Evolutionary conservation across 2,888 invertebrate species (phyloP), one percentile per base, ranked within the genome.

Genomic region (Patella pellucida): DNA sequence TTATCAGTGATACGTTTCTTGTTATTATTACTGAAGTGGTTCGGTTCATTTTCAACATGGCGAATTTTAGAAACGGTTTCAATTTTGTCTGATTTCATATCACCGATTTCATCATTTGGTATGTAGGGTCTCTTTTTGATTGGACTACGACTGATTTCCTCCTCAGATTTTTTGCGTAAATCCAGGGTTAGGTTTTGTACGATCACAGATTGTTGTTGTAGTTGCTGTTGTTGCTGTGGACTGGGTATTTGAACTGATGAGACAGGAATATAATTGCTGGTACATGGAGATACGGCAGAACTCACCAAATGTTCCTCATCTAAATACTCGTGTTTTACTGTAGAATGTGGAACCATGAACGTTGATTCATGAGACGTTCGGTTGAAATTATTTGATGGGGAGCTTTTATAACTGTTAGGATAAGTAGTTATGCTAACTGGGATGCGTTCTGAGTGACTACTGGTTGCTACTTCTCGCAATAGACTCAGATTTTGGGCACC

Each of bases 71-170:
- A 68, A 50, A 72, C 27, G 67, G 69, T 75, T 41, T 74, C 74
- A 41, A 41, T 41, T 69, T 72, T 77, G 68, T 70, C 68, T 23
- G 54, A 62, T n/a, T 74, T 51, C 50, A 27, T 69, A 9, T 75
- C 71, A n/a, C 73, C 76, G 52, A 19, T 69, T 9, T 75, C 71
- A n/a, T 75, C 77, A 52, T 78, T 76, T 70, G 87, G 85, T 72
- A 86, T 84, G 78, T 88, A 88, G 41, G 89, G 89, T 74, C 89
- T 84, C 80, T 89, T 89, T 79, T 89, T 89, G 62, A 89, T 86
- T 50, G 89, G 89, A 83, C 89, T 89, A 78, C 87, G 81, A 56
- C 80, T 85, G 77, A 87, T 85, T 70, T 86, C 86, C 74, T 86
- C 86, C 19, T 84, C 82, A 23, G 82, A 81, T 76, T 84, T 85